phyloP scores from a whole-genome alignment of 2,113 vertebrate genomes.

The Willisornis vidua region DNA sequence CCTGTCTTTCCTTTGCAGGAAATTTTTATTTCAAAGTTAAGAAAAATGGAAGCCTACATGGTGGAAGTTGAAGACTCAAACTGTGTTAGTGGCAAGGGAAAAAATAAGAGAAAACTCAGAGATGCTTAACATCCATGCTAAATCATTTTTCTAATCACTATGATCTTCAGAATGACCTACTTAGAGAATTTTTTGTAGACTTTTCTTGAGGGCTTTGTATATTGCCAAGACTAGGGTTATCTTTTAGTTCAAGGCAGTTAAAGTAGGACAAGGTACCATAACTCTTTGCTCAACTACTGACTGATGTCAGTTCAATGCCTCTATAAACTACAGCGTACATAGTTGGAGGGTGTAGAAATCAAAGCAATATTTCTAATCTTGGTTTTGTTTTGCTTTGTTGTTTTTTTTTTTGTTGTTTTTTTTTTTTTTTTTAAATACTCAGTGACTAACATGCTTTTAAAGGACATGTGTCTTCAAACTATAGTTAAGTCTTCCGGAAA shows the following conservation, averaged over 20 bases:
- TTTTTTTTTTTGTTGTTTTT: no score
- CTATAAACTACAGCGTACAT: neutral
- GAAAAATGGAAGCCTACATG: neutral
- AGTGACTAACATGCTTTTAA: neutral
- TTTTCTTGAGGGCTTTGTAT: neutral
- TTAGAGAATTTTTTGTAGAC: neutral
- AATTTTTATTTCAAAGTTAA: neutral
- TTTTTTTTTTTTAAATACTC: neutral
- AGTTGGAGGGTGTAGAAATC: neutral
- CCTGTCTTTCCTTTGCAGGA: neutral
- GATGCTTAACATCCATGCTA: neutral
- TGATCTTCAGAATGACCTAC: neutral
- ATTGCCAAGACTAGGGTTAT: neutral
- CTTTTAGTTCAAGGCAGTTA: neutral
- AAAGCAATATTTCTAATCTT: neutral
- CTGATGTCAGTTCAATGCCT: neutral
- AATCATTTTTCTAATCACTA: neutral
- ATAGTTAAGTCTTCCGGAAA: neutral
- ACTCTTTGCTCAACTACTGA: neutral
- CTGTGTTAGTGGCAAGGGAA: neutral
- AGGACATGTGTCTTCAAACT: neutral
- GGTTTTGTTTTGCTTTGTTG: no score
- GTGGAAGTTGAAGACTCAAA: neutral
- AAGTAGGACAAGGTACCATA: neutral
- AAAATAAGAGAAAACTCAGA: neutral